These are phyloP conservation scores for Bungarus multicinctus DNA, from an alignment of 2,113 vertebrate genomes.

Conservation along the genomic window DNA sequence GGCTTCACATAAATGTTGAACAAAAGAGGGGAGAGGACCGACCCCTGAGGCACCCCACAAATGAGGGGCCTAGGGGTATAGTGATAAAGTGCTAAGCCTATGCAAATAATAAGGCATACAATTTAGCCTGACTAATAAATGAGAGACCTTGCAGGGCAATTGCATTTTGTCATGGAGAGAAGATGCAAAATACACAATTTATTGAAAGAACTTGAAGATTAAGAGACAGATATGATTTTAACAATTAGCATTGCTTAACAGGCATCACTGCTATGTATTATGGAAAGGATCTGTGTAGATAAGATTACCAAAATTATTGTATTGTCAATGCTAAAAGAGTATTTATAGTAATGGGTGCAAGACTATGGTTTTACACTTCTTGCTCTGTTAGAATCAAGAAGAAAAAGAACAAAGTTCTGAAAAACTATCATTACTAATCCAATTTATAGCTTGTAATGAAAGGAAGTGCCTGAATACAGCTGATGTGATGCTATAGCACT, in stretches of 20 bases:
- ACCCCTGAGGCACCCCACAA: too few species aligned
- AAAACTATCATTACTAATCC: conserved; percentile 22
- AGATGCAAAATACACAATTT: neutral
- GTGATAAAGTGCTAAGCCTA: neutral
- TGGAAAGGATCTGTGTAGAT: neutral
- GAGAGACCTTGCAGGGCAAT: neutral
- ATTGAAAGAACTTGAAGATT: neutral
- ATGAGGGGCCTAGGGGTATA: too few species aligned
- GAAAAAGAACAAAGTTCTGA: neutral
- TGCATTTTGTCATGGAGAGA: neutral
- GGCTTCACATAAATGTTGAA: too few species aligned
- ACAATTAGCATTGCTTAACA: neutral
- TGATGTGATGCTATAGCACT: neutral
- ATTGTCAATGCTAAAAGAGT: neutral
- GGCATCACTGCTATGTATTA: neutral
- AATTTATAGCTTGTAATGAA: neutral
- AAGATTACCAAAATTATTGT: neutral
- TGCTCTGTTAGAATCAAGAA: neutral
- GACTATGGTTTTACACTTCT: neutral
- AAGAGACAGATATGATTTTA: neutral
- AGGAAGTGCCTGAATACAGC: neutral
- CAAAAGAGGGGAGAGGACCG: too few species aligned
- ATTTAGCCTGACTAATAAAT: neutral
- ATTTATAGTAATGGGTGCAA: neutral
- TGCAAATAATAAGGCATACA: neutral